These are phyloP conservation scores for Pyxicephalus adspersus DNA, from an alignment of 2,113 vertebrate genomes.

Conservation along the genomic window DNA sequence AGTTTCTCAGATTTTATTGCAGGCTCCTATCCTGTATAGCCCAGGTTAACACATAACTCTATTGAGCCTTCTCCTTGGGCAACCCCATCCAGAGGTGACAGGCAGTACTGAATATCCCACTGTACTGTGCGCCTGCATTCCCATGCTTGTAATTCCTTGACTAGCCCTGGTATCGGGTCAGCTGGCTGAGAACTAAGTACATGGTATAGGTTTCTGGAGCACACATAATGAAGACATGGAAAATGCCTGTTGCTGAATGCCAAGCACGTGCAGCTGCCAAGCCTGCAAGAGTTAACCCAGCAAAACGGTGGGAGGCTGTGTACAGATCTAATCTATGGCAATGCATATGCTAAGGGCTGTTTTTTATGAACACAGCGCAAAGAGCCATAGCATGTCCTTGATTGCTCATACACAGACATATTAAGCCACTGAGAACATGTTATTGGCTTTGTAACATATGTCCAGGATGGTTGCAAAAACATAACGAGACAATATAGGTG, in stretches of 20 bases:
- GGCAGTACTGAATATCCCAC: background rate
- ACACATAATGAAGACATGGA: background rate
- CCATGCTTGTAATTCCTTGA: background rate
- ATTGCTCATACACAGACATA: too few relatives aligned
- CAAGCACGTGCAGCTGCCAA: background rate
- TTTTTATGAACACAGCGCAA: too few relatives aligned
- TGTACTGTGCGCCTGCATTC: background rate
- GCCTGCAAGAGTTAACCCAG: background rate
- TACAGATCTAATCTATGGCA: background rate
- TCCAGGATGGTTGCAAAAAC: too few relatives aligned
- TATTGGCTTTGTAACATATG: too few relatives aligned
- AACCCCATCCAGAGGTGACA: conserved; percentile 28
- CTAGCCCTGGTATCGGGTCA: background rate
- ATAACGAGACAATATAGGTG: too few relatives aligned
- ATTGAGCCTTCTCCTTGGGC: conserved; percentile 31
- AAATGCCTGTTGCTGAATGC: background rate
- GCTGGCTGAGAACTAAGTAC: background rate
- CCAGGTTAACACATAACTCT: background rate
- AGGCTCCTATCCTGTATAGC: background rate
- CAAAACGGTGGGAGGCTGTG: too few relatives aligned
- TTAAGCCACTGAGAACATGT: too few relatives aligned
- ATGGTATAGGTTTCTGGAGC: background rate
- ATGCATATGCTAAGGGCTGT: background rate
- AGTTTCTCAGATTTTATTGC: background rate
- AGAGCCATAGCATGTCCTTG: too few relatives aligned